A percentile compares a stretch with the other conserved stretches of the same genome.
Evolutionary conservation across 2,797 vertebrate genomes (phyloP).

Genomic region (Zenarchopterus dispar): DNA sequence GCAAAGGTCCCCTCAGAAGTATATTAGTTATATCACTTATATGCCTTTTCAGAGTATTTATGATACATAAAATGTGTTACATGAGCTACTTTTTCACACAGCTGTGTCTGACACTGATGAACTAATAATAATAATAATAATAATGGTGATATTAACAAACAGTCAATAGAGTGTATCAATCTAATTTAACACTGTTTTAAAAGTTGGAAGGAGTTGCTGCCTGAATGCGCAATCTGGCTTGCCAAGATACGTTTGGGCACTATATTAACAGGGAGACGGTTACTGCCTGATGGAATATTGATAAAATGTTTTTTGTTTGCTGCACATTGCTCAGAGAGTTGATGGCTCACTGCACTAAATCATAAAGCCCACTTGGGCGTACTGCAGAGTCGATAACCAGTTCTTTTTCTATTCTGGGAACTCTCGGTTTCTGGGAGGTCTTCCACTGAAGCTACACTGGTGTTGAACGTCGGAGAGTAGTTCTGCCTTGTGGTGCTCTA

Average conservation of each 20-base stretch:
- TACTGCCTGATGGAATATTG: conserved; percentile 79
- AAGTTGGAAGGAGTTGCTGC: conserved; percentile 49
- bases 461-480: conserved; percentile 46
- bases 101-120: no score
- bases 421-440: conserved; percentile 62
- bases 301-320: conserved; percentile 81
- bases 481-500: conserved; percentile 17
- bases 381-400: conserved; percentile 76
- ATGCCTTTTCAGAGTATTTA: no score
- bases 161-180: conserved; percentile 50
- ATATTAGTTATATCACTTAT: no score
- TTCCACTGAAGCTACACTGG: conserved; percentile 56
- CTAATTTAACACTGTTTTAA: conserved; percentile 56
- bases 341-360: conserved; percentile 80
- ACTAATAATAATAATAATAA: not conserved
- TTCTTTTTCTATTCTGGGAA: conserved; percentile 75
- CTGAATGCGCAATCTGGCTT: conserved; percentile 49
- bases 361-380: conserved; percentile 76
- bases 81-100: no score
- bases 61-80: no score
- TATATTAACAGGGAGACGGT: conserved; percentile 74
- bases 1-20: no score
- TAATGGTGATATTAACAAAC: not conserved
- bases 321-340: conserved; percentile 75
- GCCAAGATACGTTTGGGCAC: conserved; percentile 56